Evolutionary conservation across 2,797 vertebrate genomes (phyloP).

Genomic region (Poecilia gillii): DNA sequence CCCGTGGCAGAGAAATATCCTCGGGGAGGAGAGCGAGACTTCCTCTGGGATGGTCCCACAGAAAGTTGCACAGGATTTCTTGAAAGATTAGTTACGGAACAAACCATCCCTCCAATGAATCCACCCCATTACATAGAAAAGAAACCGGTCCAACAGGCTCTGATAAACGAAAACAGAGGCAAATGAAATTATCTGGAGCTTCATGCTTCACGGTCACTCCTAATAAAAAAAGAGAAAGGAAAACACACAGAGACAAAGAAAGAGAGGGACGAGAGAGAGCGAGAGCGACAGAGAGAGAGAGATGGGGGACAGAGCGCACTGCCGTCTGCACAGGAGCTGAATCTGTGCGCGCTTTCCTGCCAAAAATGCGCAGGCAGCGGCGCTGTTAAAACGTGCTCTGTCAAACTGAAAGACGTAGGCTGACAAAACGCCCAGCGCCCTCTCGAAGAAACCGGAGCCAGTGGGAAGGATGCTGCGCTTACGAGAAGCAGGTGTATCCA

Average conservation of each 20-base stretch:
- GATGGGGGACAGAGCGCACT: background rate
- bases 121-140: background rate
- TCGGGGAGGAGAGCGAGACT: background rate
- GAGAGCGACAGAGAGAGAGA: background rate
- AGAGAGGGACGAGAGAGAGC: background rate
- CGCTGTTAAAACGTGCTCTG: slow-evolving; percentile 15
- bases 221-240: background rate
- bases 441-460: slow-evolving; percentile 19
- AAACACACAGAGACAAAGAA: background rate
- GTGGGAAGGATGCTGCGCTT: slow-evolving; percentile 52
- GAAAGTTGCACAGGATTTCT: slow-evolving; percentile 18
- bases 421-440: slow-evolving; percentile 9
- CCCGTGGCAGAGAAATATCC: background rate
- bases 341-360: slow-evolving; percentile 8
- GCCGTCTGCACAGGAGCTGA: slow-evolving; percentile 15
- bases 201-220: slow-evolving; percentile 17
- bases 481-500: slow-evolving; percentile 63
- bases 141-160: background rate
- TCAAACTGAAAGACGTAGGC: background rate
- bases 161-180: background rate
- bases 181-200: slow-evolving; percentile 2
- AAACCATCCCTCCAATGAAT: background rate
- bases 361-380: background rate
- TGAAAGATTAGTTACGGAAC: background rate
- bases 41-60: slow-evolving; percentile 55